Evolutionary conservation across 2,113 vertebrate genomes (phyloP).

Genomic region (Chaetura pelagica): DNA sequence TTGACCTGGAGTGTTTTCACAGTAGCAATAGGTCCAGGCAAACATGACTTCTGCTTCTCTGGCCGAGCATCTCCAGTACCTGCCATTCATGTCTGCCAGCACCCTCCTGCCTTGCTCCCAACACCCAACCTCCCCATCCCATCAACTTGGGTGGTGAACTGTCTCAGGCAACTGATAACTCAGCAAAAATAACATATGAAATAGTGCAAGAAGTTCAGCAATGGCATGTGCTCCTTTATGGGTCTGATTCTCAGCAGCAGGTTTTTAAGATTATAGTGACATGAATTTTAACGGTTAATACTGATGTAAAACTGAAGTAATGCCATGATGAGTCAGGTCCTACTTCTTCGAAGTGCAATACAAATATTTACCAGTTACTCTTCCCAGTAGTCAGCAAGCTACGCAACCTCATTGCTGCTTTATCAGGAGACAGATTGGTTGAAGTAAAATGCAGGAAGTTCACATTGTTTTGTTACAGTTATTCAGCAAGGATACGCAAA

Average conservation of each 20-base stretch:
- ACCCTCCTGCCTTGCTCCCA: not conserved
- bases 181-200: not conserved
- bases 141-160: not conserved
- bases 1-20: not conserved
- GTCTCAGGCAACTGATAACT: not conserved
- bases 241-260: not conserved
- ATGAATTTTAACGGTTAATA: not conserved
- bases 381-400: constrained; percentile 23
- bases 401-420: not conserved
- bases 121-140: not conserved
- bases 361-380: constrained; percentile 49
- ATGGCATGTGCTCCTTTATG: not conserved
- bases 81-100: not conserved
- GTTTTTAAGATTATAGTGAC: not conserved
- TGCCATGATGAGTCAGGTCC: not conserved
- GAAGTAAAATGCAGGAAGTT: constrained; percentile 13
- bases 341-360: constrained; percentile 5
- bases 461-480: constrained; percentile 20
- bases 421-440: not conserved
- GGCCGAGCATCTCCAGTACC: accelerated
- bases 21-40: not conserved
- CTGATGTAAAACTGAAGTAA: constrained; percentile 22
- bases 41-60: not conserved
- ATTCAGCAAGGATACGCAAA: not conserved
- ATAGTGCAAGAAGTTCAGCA: not conserved